phyloP scores from a whole-genome alignment of 2,113 vertebrate genomes.

The Oreochromis spilurus region DNA sequence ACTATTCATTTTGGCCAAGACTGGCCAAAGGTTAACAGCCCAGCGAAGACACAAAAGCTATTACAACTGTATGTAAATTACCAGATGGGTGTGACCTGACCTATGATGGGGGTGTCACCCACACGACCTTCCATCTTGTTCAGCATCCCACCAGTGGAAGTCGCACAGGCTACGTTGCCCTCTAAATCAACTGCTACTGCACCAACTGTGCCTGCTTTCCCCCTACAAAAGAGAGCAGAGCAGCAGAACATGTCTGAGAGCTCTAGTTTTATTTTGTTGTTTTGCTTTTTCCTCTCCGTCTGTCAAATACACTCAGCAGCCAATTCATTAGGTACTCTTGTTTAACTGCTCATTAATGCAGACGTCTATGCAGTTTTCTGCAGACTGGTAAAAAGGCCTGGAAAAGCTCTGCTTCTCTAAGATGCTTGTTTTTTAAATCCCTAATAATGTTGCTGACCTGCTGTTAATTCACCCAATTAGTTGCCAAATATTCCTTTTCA shows the following conservation, averaged over 20 bases:
- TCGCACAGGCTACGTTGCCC: conserved; percentile 79
- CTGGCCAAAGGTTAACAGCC: background rate
- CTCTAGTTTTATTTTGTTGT: background rate
- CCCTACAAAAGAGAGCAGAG: conserved; percentile 65
- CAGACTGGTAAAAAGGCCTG: background rate
- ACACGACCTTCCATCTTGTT: conserved; percentile 83
- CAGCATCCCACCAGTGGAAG: conserved; percentile 79
- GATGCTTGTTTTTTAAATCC: background rate
- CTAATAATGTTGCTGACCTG: background rate
- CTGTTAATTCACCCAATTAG: background rate
- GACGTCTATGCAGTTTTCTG: background rate
- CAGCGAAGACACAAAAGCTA: background rate
- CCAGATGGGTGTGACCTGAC: conserved; percentile 50
- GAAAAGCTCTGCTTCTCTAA: background rate
- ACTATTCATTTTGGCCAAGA: background rate
- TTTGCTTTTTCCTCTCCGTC: background rate
- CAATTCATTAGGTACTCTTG: background rate
- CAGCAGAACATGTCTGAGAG: background rate
- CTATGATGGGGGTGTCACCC: conserved; percentile 81
- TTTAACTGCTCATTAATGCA: background rate
- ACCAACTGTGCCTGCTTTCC: conserved; percentile 82
- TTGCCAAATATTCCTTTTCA: background rate
- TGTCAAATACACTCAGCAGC: background rate
- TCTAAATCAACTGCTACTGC: conserved; percentile 79
- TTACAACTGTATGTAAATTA: background rate